phyloP scores from a whole-genome alignment of 2,888 invertebrate species.

The Cryptus viduatorius region DNA sequence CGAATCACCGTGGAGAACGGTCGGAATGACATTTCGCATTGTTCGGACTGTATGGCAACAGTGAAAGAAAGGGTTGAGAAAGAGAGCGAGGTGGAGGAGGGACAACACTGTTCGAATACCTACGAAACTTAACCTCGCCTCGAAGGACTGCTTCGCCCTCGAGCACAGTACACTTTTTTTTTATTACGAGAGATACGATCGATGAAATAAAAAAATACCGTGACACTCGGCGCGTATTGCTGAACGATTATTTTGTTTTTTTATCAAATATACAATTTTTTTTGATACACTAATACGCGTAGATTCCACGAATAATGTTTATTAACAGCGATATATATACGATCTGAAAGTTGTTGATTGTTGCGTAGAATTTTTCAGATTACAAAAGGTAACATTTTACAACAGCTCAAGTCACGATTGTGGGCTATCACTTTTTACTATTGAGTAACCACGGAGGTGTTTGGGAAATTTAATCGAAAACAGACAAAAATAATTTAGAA shows the following conservation, averaged over 20 bases:
- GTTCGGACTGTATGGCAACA: constrained; percentile 50
- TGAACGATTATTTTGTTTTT: not conserved
- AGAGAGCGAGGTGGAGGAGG: not conserved
- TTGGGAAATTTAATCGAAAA: not conserved
- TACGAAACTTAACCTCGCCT: constrained; percentile 62
- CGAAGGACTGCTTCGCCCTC: constrained; percentile 9
- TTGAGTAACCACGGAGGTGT: not conserved
- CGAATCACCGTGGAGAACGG: constrained; percentile 60
- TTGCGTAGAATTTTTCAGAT: not conserved
- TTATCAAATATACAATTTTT: not conserved
- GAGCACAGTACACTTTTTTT: not conserved
- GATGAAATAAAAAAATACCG: not conserved
- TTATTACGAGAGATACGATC: not conserved
- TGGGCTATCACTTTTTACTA: too few relatives aligned
- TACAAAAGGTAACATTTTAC: not conserved
- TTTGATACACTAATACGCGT: not conserved
- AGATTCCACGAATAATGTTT: not conserved
- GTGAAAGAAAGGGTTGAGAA: constrained; percentile 12
- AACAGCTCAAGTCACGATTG: not conserved
- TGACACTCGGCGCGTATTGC: not conserved
- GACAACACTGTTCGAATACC: constrained; percentile 17
- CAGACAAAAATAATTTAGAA: not conserved
- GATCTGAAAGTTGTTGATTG: not conserved
- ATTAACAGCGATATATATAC: not conserved
- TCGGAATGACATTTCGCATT: constrained; percentile 61